These are phyloP conservation scores for Neoarius graeffei DNA, from an alignment of 2,113 vertebrate genomes.

Conservation along the genomic window DNA sequence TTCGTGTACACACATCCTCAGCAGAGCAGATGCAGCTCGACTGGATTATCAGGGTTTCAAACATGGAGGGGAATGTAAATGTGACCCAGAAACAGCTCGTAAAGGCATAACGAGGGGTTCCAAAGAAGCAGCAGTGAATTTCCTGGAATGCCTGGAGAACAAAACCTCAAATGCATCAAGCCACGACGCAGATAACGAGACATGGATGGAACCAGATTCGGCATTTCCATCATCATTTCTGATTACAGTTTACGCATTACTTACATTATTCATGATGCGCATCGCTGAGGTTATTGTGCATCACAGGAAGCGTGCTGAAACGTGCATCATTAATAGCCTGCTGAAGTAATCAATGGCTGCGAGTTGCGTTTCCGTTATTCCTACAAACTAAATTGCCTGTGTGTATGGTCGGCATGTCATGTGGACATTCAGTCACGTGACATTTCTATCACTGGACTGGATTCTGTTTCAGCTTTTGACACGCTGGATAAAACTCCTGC, in stretches of 20 bases:
- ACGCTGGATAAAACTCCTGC: background rate
- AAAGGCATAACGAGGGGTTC: background rate
- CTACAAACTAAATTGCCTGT: background rate
- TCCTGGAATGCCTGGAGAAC: background rate
- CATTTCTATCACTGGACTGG: background rate
- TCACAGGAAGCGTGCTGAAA: too few species aligned
- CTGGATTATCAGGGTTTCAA: background rate
- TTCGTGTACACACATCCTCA: background rate
- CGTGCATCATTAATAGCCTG: background rate
- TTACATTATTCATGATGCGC: background rate
- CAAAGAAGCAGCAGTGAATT: background rate
- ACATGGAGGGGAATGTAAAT: background rate
- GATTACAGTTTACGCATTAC: background rate
- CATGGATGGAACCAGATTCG: background rate
- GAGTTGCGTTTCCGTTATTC: background rate
- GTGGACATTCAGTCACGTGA: background rate
- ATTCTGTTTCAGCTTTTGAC: slow-evolving; percentile 2
- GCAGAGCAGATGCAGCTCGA: background rate
- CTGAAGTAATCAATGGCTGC: background rate
- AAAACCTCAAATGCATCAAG: background rate
- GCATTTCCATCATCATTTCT: background rate
- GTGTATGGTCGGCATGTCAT: background rate
- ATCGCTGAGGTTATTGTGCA: background rate
- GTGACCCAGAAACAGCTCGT: slow-evolving; percentile 17
- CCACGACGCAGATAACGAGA: background rate